phyloP scores from a whole-genome alignment of 1,140 invertebrate genomes.

The Hylaeus anthracinus region DNA sequence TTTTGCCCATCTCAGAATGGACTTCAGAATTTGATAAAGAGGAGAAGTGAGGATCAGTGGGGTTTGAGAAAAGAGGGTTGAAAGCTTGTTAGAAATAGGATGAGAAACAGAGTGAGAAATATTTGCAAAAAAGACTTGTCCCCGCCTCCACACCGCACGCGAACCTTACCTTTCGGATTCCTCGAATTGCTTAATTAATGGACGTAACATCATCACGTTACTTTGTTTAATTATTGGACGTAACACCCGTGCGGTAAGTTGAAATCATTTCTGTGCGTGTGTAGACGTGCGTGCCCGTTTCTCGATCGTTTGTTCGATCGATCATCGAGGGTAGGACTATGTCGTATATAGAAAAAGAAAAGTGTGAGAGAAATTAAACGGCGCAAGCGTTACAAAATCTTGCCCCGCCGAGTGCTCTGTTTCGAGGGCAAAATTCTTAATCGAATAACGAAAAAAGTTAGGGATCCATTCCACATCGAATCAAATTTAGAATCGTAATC shows the following conservation, averaged over 20 bases:
- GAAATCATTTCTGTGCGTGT: slow-evolving; percentile 31
- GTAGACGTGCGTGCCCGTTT: slow-evolving; percentile 10
- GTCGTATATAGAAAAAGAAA: background rate
- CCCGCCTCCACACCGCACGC: slow-evolving; percentile 75
- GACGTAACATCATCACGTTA: slow-evolving; percentile 44
- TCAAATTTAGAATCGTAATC: no score
- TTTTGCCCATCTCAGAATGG: no score
- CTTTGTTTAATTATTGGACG: slow-evolving; percentile 42
- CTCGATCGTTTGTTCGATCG: background rate
- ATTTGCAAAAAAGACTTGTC: slow-evolving; percentile 63
- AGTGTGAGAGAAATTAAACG: background rate
- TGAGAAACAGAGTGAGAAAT: slow-evolving; percentile 10
- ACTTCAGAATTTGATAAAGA: background rate
- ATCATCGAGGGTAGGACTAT: background rate
- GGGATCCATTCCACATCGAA: no score
- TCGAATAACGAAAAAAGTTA: background rate
- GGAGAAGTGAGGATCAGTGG: background rate
- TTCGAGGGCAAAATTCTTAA: background rate
- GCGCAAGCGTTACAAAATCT: background rate
- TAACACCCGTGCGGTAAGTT: slow-evolving; percentile 7
- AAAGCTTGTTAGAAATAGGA: slow-evolving; percentile 25
- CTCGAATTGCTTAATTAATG: slow-evolving; percentile 54
- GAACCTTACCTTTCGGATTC: slow-evolving; percentile 58
- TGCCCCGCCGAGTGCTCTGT: background rate
- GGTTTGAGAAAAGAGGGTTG: background rate